A percentile compares a stretch with the other conserved stretches of the same genome.
Conservation (phyloP, 2,888 invertebrate species). For the Leptura quadrifasciata region DNA sequence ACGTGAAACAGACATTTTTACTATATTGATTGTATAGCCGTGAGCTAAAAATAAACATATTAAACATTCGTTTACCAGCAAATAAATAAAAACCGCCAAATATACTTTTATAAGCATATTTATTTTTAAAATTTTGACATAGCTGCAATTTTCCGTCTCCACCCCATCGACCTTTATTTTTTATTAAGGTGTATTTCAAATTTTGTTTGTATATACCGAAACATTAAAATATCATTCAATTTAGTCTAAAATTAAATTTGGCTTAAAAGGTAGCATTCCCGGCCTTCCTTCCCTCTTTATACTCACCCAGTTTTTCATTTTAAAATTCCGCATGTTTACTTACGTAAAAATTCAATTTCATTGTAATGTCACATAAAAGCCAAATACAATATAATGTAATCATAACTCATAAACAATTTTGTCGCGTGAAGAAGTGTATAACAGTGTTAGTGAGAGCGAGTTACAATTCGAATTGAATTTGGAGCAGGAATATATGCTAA, state of each 20-base stretch:
- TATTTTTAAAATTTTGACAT: too few species aligned
- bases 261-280: constrained; percentile 23
- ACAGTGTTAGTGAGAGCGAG: constrained; percentile 52
- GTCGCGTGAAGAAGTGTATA: constrained; percentile 48
- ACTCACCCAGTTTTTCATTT: constrained; percentile 45
- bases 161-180: background rate
- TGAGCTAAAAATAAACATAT: too few species aligned
- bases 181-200: constrained; percentile 10
- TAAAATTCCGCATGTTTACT: constrained; percentile 51
- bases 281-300: constrained; percentile 18
- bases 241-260: constrained; percentile 22
- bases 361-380: constrained; percentile 45
- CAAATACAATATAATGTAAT: constrained; percentile 49
- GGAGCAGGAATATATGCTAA: constrained; percentile 49
- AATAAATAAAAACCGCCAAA: too few species aligned
- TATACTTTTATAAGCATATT: too few species aligned
- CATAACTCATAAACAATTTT: constrained; percentile 55
- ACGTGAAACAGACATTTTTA: too few species aligned
- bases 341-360: constrained; percentile 50
- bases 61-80: too few species aligned
- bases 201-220: background rate
- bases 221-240: constrained; percentile 21
- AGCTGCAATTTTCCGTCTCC: too few species aligned
- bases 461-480: constrained; percentile 56
- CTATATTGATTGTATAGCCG: too few species aligned